Evolutionary conservation across 1,140 invertebrate species (phyloP).

Genomic region (Monomorium pharaonis): DNA sequence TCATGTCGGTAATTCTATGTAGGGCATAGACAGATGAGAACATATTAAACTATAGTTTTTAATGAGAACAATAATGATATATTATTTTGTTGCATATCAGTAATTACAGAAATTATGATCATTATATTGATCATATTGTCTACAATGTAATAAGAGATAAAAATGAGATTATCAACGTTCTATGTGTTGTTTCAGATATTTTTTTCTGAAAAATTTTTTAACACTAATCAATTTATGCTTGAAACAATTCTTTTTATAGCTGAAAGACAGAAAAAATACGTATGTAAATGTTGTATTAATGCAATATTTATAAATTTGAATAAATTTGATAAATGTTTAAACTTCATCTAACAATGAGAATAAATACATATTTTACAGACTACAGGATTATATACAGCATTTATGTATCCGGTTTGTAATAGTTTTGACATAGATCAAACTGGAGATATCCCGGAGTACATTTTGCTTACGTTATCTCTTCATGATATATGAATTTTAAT

Average conservation of each 20-base stretch:
- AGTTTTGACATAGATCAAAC: neutral
- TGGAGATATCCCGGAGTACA: neutral
- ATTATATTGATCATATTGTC: neutral
- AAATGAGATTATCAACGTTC: neutral
- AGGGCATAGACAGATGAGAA: neutral
- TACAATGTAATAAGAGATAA: neutral
- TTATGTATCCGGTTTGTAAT: neutral
- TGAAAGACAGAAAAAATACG: neutral
- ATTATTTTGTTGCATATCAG: neutral
- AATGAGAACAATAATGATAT: neutral
- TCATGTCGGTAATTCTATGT: neutral
- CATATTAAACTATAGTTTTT: neutral
- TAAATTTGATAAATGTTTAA: neutral
- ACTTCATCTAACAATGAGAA: neutral
- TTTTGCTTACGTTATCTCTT: neutral
- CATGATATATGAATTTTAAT: conserved; percentile 12
- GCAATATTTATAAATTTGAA: neutral
- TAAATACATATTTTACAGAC: neutral
- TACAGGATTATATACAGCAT: neutral
- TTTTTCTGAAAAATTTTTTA: neutral
- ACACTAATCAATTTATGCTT: neutral
- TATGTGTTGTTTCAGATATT: neutral
- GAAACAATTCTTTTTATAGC: neutral
- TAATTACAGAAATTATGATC: conserved; percentile 20
- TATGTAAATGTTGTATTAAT: neutral